phyloP scores from a whole-genome alignment of 2,888 invertebrate genomes.

The Sinhomidia bicolor region DNA sequence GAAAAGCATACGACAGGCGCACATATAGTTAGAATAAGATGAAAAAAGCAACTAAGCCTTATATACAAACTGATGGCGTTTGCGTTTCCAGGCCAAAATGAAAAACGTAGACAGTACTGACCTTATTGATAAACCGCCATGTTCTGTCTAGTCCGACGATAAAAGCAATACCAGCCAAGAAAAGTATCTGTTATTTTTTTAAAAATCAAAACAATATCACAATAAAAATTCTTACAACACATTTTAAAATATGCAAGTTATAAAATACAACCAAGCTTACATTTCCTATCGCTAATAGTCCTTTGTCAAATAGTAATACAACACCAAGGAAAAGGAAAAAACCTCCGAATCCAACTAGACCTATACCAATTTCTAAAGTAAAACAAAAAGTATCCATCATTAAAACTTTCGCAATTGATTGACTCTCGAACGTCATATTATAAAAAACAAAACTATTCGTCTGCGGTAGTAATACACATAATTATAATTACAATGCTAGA shows the following conservation, averaged over 20 bases:
- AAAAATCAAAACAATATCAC: conserved; percentile 50
- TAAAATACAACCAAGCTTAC: conserved; percentile 84
- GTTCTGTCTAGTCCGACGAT: conserved; percentile 98
- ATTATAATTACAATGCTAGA: no score
- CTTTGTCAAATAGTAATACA: conserved; percentile 96
- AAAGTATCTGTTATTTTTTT: conserved; percentile 91
- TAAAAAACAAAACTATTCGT: no score
- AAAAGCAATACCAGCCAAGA: conserved; percentile 96
- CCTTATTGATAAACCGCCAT: conserved; percentile 93
- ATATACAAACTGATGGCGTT: background rate
- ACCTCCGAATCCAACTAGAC: conserved; percentile 97
- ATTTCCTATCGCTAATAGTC: conserved; percentile 99
- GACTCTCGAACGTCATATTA: no score
- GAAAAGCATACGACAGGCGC: background rate
- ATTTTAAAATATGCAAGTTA: background rate
- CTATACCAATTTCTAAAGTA: conserved; percentile 96
- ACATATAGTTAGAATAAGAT: background rate
- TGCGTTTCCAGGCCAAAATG: background rate
- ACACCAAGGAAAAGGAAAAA: conserved; percentile 97
- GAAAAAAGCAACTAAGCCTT: background rate
- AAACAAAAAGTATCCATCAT: background rate
- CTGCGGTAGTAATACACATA: no score
- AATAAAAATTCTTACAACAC: background rate
- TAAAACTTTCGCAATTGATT: background rate
- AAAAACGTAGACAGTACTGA: conserved; percentile 83